A percentile compares a stretch with the other conserved stretches of the same genome.
Conservation (phyloP, 2,113 vertebrate genomes). For the Phrynosoma blainvillii region DNA sequence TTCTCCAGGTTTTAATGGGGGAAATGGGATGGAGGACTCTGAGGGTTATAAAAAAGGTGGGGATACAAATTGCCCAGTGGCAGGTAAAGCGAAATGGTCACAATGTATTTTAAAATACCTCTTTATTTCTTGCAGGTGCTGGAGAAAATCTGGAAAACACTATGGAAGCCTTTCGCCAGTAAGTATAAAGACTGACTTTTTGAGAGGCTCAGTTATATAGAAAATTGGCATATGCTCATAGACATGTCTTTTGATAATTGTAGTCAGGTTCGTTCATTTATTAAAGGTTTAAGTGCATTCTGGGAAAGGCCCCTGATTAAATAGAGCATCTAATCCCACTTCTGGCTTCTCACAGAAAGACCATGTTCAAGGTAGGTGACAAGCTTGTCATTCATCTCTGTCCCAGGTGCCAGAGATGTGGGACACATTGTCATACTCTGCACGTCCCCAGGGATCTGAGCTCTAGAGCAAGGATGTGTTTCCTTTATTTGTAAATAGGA, state of each 20-base stretch:
- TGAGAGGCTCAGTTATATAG: background rate
- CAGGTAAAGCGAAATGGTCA: background rate
- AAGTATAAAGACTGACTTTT: slow-evolving; percentile 70
- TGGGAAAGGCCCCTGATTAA: background rate
- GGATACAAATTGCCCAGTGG: too few species aligned
- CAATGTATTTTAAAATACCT: background rate
- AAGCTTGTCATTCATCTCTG: background rate
- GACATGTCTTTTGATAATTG: background rate
- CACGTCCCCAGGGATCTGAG: too few species aligned
- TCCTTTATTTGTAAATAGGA: too few species aligned
- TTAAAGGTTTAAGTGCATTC: background rate
- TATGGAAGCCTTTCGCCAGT: slow-evolving; percentile 96
- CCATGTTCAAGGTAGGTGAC: background rate
- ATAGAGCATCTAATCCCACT: background rate
- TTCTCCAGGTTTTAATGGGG: too few species aligned
- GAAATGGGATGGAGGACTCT: too few species aligned
- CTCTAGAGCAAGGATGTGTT: too few species aligned
- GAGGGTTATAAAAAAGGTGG: too few species aligned
- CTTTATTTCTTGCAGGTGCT: slow-evolving; percentile 82
- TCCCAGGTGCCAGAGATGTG: too few species aligned
- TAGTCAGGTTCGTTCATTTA: too few species aligned
- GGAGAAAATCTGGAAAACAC: slow-evolving; percentile 98
- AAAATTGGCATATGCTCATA: background rate
- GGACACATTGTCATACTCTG: background rate
- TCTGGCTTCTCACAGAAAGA: background rate